Evolutionary conservation across 2,113 vertebrate genomes (phyloP), one percentile per base, ranked within the genome.

Genomic region (Clarias magur): DNA sequence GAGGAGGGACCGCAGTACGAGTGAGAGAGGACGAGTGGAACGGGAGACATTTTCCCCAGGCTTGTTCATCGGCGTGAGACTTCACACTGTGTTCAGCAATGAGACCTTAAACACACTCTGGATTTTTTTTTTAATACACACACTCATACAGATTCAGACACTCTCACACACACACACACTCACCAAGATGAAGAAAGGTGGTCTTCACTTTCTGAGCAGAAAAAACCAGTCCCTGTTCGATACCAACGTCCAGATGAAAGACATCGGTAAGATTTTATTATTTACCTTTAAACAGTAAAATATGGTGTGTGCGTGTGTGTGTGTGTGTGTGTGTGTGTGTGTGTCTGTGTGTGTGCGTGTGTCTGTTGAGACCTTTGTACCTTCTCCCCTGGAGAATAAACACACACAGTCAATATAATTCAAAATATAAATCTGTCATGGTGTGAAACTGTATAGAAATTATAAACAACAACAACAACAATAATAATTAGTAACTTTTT

Each of bases 161-260:
- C 21, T 42, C 38, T 54, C 85, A 59, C 10, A 85, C 23, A 42
- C 23, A 42, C 21, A 25, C 59, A 54, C n/a, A 54, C 25, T 63
- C 1, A 68, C 12, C 3, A 92, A 25, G 83, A 96, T 96, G 94
- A 96, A 93, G 92, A 95, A 63, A 83, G 90, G 92, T 38, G 0
- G 90, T 63, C 62, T 93, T 60, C 63, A 94, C 59, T 92, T 95
- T 86, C 48, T 93, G 91, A 89, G 93, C 89, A 93, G 93, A 75
- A 95, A 94, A 91, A 94, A 89, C 80, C 90, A 83, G 3, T 93
- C 92, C 65, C 94, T 95, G 3, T 95, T 93, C 88, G 95, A 92
- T 92, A 93, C 93, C 89, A 93, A 78, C 25, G 42, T 94, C 75
- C 91, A 93, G 89, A 89, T 93, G 81, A 93, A 88, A 83, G 94